Conservation (phyloP, 2,797 vertebrate species). For the Mergus octosetaceus region DNA sequence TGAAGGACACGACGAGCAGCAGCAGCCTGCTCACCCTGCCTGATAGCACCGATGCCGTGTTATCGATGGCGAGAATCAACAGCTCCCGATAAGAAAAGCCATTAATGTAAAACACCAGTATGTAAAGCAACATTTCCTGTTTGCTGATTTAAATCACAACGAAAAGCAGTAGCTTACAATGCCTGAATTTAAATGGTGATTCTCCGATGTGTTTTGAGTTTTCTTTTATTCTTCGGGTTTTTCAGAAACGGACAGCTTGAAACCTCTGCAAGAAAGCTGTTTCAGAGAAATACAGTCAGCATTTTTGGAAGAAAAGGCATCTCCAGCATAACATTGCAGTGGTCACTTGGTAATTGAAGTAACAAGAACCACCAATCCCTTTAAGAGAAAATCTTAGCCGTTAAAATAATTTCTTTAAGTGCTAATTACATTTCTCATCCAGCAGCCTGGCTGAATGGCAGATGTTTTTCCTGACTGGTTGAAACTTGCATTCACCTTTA, state of each 20-base stretch:
- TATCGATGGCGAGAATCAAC: not conserved
- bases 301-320: not conserved
- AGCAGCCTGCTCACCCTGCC: not conserved
- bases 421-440: not conserved
- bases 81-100: not conserved
- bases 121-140: not conserved
- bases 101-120: not conserved
- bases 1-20: not conserved
- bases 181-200: not conserved
- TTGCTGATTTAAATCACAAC: not conserved
- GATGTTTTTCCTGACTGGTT: not conserved
- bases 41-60: not conserved
- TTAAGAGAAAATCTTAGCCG: not conserved
- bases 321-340: not conserved
- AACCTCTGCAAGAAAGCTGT: not conserved
- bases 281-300: not conserved
- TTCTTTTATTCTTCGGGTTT: not conserved
- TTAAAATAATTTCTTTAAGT: not conserved
- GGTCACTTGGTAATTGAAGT: not conserved
- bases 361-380: not conserved
- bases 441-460: not conserved
- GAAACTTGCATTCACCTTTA: not conserved
- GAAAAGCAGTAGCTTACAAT: not conserved
- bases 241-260: not conserved
- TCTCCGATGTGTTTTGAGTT: not conserved